Evolutionary conservation across 2,113 vertebrate species (phyloP), one percentile per base, ranked within the genome.

Genomic region (Xenopus laevis): DNA sequence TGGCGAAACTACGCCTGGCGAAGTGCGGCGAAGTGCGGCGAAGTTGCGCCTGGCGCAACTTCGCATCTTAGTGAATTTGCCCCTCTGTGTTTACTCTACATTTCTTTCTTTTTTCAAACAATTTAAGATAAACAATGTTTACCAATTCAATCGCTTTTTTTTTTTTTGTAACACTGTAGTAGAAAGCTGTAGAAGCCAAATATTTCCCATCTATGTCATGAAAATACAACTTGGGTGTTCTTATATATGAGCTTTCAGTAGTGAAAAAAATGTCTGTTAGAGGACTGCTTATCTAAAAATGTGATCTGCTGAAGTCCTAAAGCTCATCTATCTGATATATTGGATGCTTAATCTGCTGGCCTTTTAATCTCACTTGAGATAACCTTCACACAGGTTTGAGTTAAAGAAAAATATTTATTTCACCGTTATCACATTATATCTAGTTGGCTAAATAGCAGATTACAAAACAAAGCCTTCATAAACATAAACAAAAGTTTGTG

Each of bases 301-400:
- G 65, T 64, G 66, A 69, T 70, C 67, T 76, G 68, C 64, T 63
- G 58, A 57, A 76, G 66, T 76, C 74, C 64, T 66, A 76, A 70
- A 69, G 74, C 58, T 55, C 74, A 76, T 76, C 69, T 70, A 76
- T 76, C 74, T 69, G 74, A 69, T 70, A 69, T 76, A 76, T 76
- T 76, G 74, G 66, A 76, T 76, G 74, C 64, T 76, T 66, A 76
- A 57, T 76, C 60, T 76, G 46, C 60, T 76, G 74, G 66, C 74
- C 74, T 76, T 76, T 76, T 76, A 76, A 76, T 76, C 74, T 76
- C 74, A 69, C 74, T 76, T 76, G 74, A 76, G 74, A 76, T 76
- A 76, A 76, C 74, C 74, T 76, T 76, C 74, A 55, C 74, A 69
- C 59, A 69, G 73, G 73, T 69, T 68, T 76, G 58, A 76, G 46